Conservation (phyloP, 2,113 vertebrate species). For the Hippocampus guttulatus region DNA sequence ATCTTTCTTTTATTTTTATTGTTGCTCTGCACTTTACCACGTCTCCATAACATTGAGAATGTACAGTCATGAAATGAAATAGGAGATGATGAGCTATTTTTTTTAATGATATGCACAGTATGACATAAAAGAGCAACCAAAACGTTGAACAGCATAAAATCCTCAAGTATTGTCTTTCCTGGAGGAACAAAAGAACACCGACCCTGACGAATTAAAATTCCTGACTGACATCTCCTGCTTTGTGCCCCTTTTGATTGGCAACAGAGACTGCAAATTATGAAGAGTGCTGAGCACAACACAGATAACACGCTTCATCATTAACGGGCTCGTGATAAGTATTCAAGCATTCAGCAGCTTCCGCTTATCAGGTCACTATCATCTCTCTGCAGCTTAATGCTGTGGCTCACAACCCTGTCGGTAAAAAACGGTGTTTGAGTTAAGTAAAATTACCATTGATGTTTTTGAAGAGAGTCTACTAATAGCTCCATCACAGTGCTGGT, state of each 20-base stretch:
- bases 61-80: not conserved
- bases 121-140: not conserved
- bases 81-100: not conserved
- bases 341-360: slow-evolving; percentile 51
- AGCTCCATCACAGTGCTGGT: slow-evolving; percentile 20
- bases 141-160: slow-evolving; percentile 18
- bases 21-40: too few relatives aligned
- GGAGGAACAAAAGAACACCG: slow-evolving; percentile 25
- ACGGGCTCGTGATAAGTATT: slow-evolving; percentile 66
- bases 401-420: slow-evolving; percentile 31
- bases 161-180: slow-evolving; percentile 18
- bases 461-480: slow-evolving; percentile 36
- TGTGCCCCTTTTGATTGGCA: slow-evolving; percentile 39
- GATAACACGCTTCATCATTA: slow-evolving; percentile 63
- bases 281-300: slow-evolving; percentile 59
- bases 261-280: slow-evolving; percentile 11
- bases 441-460: slow-evolving; percentile 31
- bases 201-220: slow-evolving; percentile 31
- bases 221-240: slow-evolving; percentile 33
- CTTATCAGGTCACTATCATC: slow-evolving; percentile 65
- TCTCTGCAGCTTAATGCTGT: slow-evolving; percentile 54
- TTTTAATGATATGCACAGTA: slow-evolving; percentile 3
- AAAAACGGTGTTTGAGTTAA: slow-evolving; percentile 31
- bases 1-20: too few relatives aligned
- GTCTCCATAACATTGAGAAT: not conserved